phyloP scores from a whole-genome alignment of 2,888 invertebrate species.

The Ecdyonurus torrentis region DNA sequence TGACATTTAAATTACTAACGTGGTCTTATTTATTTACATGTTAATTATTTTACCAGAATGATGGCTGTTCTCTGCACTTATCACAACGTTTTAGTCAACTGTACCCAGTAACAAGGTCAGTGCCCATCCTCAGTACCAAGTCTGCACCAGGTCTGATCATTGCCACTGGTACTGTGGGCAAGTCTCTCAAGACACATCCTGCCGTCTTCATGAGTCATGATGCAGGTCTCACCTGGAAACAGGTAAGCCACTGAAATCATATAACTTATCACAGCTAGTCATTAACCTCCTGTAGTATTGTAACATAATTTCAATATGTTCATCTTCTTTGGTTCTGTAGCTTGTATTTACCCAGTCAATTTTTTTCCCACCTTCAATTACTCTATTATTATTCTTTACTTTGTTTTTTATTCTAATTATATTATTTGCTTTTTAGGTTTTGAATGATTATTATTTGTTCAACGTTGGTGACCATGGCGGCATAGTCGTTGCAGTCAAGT shows the following conservation, averaged over 20 bases:
- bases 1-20: too few species aligned
- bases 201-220: conserved; percentile 67
- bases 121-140: conserved; percentile 68
- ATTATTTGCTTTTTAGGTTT: too few species aligned
- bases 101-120: conserved; percentile 61
- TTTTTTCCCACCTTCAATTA: not conserved
- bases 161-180: conserved; percentile 67
- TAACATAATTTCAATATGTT: not conserved
- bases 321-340: not conserved
- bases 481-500: conserved; percentile 67
- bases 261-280: not conserved
- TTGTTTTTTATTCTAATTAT: too few species aligned
- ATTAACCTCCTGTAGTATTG: not conserved
- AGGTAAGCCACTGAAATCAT: conserved; percentile 28
- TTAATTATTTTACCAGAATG: conserved; percentile 22
- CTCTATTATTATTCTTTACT: too few species aligned
- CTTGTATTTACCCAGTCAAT: not conserved
- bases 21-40: too few species aligned
- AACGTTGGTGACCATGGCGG: conserved; percentile 87
- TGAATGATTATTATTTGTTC: conserved; percentile 36
- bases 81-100: conserved; percentile 72
- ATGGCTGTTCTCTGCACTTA: conserved; percentile 69
- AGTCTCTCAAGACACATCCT: conserved; percentile 60
- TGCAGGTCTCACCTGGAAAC: conserved; percentile 68
- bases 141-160: conserved; percentile 79